Evolutionary conservation across 1,140 invertebrate species (phyloP).

Genomic region (Teleogryllus occipitalis): DNA sequence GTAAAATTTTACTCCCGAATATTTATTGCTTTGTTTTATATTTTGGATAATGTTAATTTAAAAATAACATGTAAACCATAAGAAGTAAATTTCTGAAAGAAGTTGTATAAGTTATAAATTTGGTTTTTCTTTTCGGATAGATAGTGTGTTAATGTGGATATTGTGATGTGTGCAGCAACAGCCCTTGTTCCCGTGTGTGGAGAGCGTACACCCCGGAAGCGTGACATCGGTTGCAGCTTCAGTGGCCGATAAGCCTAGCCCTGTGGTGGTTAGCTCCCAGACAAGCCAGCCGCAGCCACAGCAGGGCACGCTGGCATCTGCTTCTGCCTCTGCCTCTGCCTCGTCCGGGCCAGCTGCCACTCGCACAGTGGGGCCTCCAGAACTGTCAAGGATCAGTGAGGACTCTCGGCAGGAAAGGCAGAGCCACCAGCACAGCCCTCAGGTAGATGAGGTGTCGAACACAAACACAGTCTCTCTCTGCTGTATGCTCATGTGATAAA

Average conservation of each 20-base stretch:
- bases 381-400: conserved; percentile 48
- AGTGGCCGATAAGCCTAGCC: conserved; percentile 30
- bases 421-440: conserved; percentile 18
- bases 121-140: too few species aligned
- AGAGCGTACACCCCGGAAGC: conserved; percentile 5
- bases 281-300: not conserved
- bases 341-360: not conserved
- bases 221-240: conserved; percentile 26
- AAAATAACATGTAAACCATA: too few species aligned
- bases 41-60: too few species aligned
- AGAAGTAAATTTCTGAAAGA: too few species aligned
- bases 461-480: not conserved
- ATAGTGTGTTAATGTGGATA: too few species aligned
- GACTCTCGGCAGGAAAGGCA: conserved; percentile 38
- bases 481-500: not conserved
- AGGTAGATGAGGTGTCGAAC: conserved; percentile 12
- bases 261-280: conserved; percentile 16
- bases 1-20: too few species aligned
- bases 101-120: too few species aligned
- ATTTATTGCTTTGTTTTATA: too few species aligned
- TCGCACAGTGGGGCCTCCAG: conserved; percentile 33
- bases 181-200: not conserved
- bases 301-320: not conserved
- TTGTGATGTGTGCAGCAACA: not conserved
- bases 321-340: not conserved